Base-by-base conservation (phyloP, 2,113 vertebrate species). In the Smithornis capensis region DNA sequence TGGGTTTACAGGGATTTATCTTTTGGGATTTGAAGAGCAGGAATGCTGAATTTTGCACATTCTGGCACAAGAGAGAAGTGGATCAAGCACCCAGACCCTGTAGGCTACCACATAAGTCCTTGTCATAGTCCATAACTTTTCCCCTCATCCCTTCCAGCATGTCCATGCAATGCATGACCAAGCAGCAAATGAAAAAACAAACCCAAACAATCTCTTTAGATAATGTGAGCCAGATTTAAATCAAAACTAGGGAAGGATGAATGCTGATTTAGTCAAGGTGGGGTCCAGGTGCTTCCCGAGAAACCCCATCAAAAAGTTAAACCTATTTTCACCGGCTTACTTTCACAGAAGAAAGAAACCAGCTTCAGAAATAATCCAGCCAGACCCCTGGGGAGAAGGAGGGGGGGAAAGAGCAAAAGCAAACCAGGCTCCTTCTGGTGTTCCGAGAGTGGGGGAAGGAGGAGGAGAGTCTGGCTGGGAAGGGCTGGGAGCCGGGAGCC, bases 391-490 rank as follows among this genome's bases (percentile, higher is more conserved):
- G 88, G 87, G 83, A 88, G 17, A 29, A 9, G 55, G 24, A 50
- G 49, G 28, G 52, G 27, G 28, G 31, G 17, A 8, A 10, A 10
- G 40, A 28, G 15, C 19, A 29, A 52, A 45, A 63, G 62, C 37
- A 37, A 70, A 53, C 33, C 56, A 28, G 76, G 82, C 57, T 95
- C 88, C 94, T 95, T 73, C 44, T 92, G 94, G 57, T 35, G 89
- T 3, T 53, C n/a, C 4, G 38, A 71, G 82, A 3, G 37, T 1
- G 37, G 29, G 53, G 38, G 35, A 5, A 65, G 59, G 83, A 65
- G 63, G 83, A 35, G 59, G 5, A 2, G 19, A 45, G 80, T 6
- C 65, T 37, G 80, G 60, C 83, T 2, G 42, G 40, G 64, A 14
- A 62, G 69, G 77, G 59, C 53, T 37, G 83, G 55, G 53, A 74